Evolutionary conservation across 2,113 vertebrate genomes (phyloP), one percentile per base, ranked within the genome.

Genomic region (Oryzias melastigma): DNA sequence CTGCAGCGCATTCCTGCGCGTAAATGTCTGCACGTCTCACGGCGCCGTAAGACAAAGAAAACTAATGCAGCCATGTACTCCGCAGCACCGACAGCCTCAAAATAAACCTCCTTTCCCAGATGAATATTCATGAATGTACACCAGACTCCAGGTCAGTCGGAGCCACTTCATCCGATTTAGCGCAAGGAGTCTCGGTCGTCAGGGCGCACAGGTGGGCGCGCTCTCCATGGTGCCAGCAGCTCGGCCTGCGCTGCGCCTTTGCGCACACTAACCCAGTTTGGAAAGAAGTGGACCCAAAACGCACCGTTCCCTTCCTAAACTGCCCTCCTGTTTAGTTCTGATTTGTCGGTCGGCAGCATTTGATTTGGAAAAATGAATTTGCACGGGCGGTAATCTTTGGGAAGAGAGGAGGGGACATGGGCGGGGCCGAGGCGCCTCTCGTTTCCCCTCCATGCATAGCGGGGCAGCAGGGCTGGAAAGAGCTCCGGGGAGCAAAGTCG

Each of bases 381-480:
- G 73, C 57, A 86, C 87, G 82, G 86, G 64, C 81, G 77, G 68
- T 88, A 90, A 90, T 90, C 85, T 85, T 35, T 63, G 72, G 71
- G 77, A 85, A 87, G 78, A 87, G 90, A 91, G 92, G 92, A 90
- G 93, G 92, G 88, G 90, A 91, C 91, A 89, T 91, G 87, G 92
- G 92, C 92, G 89, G 92, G 90, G 90, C 91, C 62, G 86, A 68
- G 90, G 88, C 88, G 85, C 90, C 77, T 86, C 84, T 88, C 84
- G 79, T 86, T 88, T 84, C 82, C 78, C 88, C 74, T 89, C 85
- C 86, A 87, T 79, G 85, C 85, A 73, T 81, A 87, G 85, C 82
- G 78, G 86, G 87, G 85, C 89, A 88, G 84, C 88, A 90, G 88
- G 89, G 89, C 90, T 90, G 89, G 89, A 90, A 87, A 91, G 84